phyloP scores from a whole-genome alignment of 2,113 vertebrate genomes.

The Alethe diademata region DNA sequence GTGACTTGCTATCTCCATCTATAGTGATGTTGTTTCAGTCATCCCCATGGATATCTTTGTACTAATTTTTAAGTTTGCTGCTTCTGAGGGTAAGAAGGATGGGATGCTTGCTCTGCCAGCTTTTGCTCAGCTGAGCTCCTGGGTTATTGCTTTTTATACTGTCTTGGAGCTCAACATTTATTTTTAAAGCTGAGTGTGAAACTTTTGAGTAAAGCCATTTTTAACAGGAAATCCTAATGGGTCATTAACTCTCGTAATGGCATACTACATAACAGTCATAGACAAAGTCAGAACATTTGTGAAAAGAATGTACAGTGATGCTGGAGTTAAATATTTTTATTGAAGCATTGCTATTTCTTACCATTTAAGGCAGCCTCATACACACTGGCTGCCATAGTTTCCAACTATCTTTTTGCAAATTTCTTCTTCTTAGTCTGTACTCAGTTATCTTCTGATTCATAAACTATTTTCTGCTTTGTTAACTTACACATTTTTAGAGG shows the following conservation, averaged over 20 bases:
- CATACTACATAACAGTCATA: not conserved
- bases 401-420: not conserved
- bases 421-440: not conserved
- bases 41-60: not conserved
- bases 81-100: not conserved
- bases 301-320: not conserved
- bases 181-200: conserved; percentile 23
- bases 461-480: not conserved
- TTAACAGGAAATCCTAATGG: conserved; percentile 4
- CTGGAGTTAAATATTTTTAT: not conserved
- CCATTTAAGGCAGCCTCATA: not conserved
- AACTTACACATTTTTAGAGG: not conserved
- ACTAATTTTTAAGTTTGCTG: not conserved
- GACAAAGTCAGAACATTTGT: not conserved
- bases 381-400: not conserved
- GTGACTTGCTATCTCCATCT: not conserved
- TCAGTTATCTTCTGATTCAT: not conserved
- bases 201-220: conserved; percentile 6
- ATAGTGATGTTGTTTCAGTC: not conserved
- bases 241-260: not conserved
- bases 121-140: not conserved
- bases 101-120: not conserved
- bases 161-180: not conserved
- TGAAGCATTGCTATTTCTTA: not conserved
- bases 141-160: not conserved